phyloP scores from a whole-genome alignment of 2,797 vertebrate species.

The Liparis tanakae region DNA sequence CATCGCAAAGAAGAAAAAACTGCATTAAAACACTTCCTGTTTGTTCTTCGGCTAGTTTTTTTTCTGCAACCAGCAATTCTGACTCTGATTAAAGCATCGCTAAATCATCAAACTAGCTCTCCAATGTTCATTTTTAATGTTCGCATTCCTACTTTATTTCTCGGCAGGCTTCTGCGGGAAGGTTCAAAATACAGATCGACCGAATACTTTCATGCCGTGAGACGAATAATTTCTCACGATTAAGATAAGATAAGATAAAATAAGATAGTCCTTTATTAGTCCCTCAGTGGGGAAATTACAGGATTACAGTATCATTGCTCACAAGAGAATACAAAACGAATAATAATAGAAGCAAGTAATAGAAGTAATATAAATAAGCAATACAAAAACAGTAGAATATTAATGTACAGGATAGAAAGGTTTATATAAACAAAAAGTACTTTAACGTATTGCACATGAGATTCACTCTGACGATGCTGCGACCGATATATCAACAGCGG shows the following conservation, averaged over 20 bases:
- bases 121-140: not conserved
- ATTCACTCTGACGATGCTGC: too few species aligned
- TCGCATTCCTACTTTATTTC: not conserved
- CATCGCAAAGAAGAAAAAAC: not conserved
- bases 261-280: too few species aligned
- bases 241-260: too few species aligned
- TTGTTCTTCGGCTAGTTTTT: not conserved
- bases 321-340: too few species aligned
- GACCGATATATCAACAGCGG: not conserved
- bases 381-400: too few species aligned
- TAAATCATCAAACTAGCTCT: not conserved
- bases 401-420: too few species aligned
- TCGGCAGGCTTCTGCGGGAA: not conserved
- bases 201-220: not conserved
- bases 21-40: not conserved
- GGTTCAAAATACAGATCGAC: not conserved
- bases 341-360: too few species aligned
- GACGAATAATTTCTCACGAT: not conserved
- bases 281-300: too few species aligned
- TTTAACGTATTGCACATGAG: too few species aligned
- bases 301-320: too few species aligned
- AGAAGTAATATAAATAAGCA: too few species aligned
- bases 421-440: too few species aligned
- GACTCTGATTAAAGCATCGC: not conserved
- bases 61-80: not conserved